Conservation (phyloP, 2,113 vertebrate genomes). For the Hemiscyllium ocellatum region DNA sequence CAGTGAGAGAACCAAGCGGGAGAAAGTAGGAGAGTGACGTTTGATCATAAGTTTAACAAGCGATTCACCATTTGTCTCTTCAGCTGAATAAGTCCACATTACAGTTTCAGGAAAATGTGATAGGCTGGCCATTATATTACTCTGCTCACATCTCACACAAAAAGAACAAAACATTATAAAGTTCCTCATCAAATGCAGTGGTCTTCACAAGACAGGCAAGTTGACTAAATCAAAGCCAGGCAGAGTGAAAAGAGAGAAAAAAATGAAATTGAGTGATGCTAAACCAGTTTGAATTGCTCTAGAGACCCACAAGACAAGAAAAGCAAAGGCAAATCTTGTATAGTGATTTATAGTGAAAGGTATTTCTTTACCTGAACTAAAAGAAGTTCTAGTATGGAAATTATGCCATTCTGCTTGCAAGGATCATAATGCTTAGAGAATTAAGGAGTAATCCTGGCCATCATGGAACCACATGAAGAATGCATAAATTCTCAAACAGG, state of each 20-base stretch:
- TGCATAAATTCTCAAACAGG: background rate
- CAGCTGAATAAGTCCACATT: constrained; percentile 83
- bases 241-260: constrained; percentile 56
- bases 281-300: constrained; percentile 70
- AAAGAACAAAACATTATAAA: constrained; percentile 63
- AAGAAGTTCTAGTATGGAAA: background rate
- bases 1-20: constrained; percentile 91
- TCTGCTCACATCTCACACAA: constrained; percentile 70
- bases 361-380: background rate
- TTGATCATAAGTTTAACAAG: constrained; percentile 98
- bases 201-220: constrained; percentile 71
- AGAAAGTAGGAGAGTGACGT: constrained; percentile 84
- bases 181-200: constrained; percentile 71
- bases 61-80: constrained; percentile 91
- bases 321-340: background rate
- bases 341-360: background rate
- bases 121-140: constrained; percentile 71
- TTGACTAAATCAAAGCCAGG: constrained; percentile 76
- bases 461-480: background rate
- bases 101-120: constrained; percentile 96
- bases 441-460: background rate
- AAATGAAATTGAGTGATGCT: constrained; percentile 75
- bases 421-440: background rate
- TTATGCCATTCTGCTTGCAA: background rate
- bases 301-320: constrained; percentile 58